A percentile compares a stretch with the other conserved stretches of the same genome.
Conservation (phyloP, 1,140 invertebrate species). For the Bathynomus jamesi region DNA sequence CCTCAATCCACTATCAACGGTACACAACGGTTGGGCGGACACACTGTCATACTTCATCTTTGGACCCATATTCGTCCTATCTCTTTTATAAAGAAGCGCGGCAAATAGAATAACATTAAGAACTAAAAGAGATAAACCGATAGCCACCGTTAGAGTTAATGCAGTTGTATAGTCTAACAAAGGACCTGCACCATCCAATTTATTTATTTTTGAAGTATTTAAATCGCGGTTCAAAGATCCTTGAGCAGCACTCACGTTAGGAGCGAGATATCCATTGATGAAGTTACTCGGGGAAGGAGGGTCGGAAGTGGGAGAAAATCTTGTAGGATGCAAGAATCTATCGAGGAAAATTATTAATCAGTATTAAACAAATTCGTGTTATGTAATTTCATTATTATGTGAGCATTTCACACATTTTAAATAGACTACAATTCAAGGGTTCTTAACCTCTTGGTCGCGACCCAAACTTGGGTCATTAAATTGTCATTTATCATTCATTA, state of each 20-base stretch:
- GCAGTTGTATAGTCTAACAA: slow-evolving; percentile 64
- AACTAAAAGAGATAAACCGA: slow-evolving; percentile 79
- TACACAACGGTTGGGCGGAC: slow-evolving; percentile 31
- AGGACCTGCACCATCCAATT: not conserved
- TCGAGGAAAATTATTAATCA: not conserved
- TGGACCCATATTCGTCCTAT: slow-evolving; percentile 41
- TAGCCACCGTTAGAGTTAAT: slow-evolving; percentile 80
- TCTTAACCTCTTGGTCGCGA: too few relatives aligned
- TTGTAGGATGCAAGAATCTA: slow-evolving; percentile 28
- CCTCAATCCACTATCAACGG: slow-evolving; percentile 31
- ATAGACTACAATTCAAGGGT: too few relatives aligned
- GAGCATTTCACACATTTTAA: too few relatives aligned
- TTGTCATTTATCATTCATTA: too few relatives aligned
- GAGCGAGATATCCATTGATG: slow-evolving; percentile 24
- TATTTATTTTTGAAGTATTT: slow-evolving; percentile 15
- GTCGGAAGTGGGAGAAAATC: not conserved
- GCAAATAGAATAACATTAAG: slow-evolving; percentile 90
- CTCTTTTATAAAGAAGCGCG: slow-evolving; percentile 79
- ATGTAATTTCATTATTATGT: not conserved
- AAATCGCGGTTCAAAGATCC: slow-evolving; percentile 11
- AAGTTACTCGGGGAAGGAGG: slow-evolving; percentile 6
- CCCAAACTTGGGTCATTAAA: too few relatives aligned
- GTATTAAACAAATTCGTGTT: not conserved
- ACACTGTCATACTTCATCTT: slow-evolving; percentile 37
- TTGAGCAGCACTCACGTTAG: slow-evolving; percentile 34